A percentile compares a stretch with the other conserved stretches of the same genome.
Conservation (phyloP, 2,888 invertebrate genomes). For the Dynastes hyllus region DNA sequence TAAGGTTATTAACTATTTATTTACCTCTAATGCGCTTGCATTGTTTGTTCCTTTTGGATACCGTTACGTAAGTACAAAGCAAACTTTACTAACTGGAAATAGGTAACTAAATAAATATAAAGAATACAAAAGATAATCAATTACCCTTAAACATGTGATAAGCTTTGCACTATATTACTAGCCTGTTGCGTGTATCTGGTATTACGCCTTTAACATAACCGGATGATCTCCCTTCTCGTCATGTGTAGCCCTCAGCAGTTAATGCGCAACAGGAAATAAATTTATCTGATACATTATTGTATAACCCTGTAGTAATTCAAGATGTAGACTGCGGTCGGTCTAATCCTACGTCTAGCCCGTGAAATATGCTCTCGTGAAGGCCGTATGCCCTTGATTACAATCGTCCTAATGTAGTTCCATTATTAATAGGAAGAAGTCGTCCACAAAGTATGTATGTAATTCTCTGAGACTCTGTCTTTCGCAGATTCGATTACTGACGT, state of each 20-base stretch:
- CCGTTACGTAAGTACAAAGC: too few relatives aligned
- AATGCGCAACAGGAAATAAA: slow-evolving; percentile 21
- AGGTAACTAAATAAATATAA: too few relatives aligned
- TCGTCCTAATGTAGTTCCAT: slow-evolving; percentile 64
- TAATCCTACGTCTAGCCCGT: slow-evolving; percentile 65
- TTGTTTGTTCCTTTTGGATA: too few relatives aligned
- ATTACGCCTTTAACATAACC: not conserved
- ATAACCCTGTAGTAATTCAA: slow-evolving; percentile 63
- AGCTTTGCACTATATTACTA: not conserved
- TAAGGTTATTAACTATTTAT: too few relatives aligned
- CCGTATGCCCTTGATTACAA: slow-evolving; percentile 62
- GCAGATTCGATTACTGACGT: too few relatives aligned
- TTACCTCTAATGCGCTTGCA: too few relatives aligned
- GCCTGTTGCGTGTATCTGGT: not conserved
- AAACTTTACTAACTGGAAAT: too few relatives aligned
- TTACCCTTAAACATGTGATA: too few relatives aligned
- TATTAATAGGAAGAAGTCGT: slow-evolving; percentile 59
- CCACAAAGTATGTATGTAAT: too few relatives aligned
- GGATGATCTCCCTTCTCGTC: not conserved
- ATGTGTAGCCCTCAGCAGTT: not conserved
- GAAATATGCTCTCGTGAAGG: slow-evolving; percentile 63
- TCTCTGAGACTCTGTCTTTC: too few relatives aligned
- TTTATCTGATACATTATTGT: slow-evolving; percentile 55
- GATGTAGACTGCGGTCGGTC: slow-evolving; percentile 61
- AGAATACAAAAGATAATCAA: too few relatives aligned